phyloP scores from a whole-genome alignment of 2,113 vertebrate genomes.

The Oryzias woworae region DNA sequence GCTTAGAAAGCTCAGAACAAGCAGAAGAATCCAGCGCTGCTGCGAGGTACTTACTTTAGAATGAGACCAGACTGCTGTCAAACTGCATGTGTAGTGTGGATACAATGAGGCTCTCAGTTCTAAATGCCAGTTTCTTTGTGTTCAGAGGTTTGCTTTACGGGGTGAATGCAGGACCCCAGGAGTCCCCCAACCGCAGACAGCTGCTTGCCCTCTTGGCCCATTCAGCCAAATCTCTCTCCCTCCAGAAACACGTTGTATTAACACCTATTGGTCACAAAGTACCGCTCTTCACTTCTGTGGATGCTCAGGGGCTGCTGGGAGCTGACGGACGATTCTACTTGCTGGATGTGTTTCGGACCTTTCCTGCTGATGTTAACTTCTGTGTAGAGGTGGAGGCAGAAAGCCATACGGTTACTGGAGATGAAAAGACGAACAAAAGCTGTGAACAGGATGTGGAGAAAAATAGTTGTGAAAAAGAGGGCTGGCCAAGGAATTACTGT shows the following conservation, averaged over 20 bases:
- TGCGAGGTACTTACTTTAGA: conserved; percentile 37
- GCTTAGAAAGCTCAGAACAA: conserved; percentile 72
- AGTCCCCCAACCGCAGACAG: conserved; percentile 68
- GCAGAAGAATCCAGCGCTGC: conserved; percentile 52
- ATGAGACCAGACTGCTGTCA: not conserved
- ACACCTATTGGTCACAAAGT: conserved; percentile 62
- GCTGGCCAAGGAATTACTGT: conserved; percentile 63
- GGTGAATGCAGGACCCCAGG: conserved; percentile 70
- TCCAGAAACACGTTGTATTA: conserved; percentile 76
- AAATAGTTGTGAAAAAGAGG: conserved; percentile 24
- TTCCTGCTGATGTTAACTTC: conserved; percentile 81
- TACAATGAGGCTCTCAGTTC: not conserved
- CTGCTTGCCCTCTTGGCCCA: conserved; percentile 75
- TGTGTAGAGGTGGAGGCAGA: conserved; percentile 43
- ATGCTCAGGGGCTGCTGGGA: conserved; percentile 81
- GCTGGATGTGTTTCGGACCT: conserved; percentile 79
- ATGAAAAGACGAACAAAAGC: conserved; percentile 27
- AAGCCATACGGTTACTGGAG: conserved; percentile 25
- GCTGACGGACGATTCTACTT: conserved; percentile 81
- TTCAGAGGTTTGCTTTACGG: conserved; percentile 78
- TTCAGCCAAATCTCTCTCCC: conserved; percentile 70
- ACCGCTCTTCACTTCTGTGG: conserved; percentile 78
- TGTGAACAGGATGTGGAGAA: conserved; percentile 34
- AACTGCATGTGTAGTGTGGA: not conserved
- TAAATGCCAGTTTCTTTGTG: conserved; percentile 11